Base-by-base conservation (phyloP, 1,140 invertebrate species). In the Scaptomyza pallida region DNA sequence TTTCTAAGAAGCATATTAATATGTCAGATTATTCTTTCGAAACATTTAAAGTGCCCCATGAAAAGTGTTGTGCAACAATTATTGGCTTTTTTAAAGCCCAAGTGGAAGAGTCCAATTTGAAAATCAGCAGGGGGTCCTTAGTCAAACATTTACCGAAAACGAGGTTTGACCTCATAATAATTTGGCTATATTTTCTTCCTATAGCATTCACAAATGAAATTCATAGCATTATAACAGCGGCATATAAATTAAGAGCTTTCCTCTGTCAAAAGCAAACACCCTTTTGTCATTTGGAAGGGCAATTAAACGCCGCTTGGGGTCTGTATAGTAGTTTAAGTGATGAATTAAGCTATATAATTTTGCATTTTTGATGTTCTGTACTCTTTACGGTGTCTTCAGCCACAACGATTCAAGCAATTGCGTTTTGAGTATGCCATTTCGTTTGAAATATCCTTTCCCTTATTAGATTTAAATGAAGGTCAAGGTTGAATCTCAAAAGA, bases 221-320 rank as follows among this genome's bases (percentile, higher is more conserved):
- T n/a, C n/a, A n/a, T 52, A 56, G 41, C 68, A 57, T 48, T 50
- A 35, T 68, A 37, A 61, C 47, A 19, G 56, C 45, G n/a, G 12
- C 19, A 55, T 9, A 47, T n/a, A 68, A 60, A 60, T 50, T 43
- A 67, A 67, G 35, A 71, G 23, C 50, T 64, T 48, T 12, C 0
- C 12, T 16, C 45, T 30, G 62, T 71, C 64, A 59, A 52, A 16
- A 52, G n/a, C 21, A 16, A 13, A 21, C 10, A n/a, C 41, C 69
- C 48, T 37, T 21, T 13, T 51, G 51, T 47, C 82, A 88, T 75
- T 82, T 60, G 77, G 77, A 23, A 15, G 15, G 56, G 70, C 81
- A 86, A 86, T 86, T 86, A 86, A 88, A 86, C n/a, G n/a, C n/a
- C 67, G 79, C 8, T 30, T 26, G 21, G 30, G 33, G 10, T 41